Evolutionary conservation across 2,797 vertebrate genomes (phyloP).

Genomic region (Danio tinwini): DNA sequence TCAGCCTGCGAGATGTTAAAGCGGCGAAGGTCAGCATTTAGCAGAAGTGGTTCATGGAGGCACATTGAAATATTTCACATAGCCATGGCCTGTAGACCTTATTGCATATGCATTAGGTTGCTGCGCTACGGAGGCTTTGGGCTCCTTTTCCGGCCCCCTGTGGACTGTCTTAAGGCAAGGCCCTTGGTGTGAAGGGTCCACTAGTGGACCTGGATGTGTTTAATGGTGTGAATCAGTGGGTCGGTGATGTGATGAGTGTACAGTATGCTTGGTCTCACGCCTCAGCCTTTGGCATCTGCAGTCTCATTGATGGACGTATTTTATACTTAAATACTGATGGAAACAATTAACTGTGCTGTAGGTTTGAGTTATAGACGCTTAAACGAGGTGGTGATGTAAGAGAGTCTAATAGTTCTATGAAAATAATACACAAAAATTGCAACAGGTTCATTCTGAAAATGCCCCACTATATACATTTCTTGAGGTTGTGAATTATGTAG

Average conservation of each 20-base stretch:
- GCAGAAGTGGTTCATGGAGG: constrained; percentile 7
- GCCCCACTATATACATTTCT: too few species aligned
- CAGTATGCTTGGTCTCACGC: constrained; percentile 42
- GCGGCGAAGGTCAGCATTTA: constrained; percentile 7
- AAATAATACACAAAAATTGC: neutral
- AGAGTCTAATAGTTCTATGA: neutral
- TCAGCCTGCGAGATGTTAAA: constrained; percentile 22
- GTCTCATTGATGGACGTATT: constrained; percentile 36
- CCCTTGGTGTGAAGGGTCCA: constrained; percentile 22
- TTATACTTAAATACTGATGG: constrained; percentile 28
- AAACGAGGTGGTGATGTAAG: neutral
- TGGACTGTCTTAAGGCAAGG: constrained; percentile 18
- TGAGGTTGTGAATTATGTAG: too few species aligned
- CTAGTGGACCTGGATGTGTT: constrained; percentile 18
- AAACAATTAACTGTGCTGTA: constrained; percentile 30
- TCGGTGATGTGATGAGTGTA: constrained; percentile 35
- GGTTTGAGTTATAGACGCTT: constrained; percentile 15
- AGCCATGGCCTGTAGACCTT: constrained; percentile 17
- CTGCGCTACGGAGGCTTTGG: neutral
- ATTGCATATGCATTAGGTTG: constrained; percentile 46
- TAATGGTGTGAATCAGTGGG: constrained; percentile 47
- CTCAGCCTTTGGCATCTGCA: constrained; percentile 27
- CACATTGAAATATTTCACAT: constrained; percentile 15
- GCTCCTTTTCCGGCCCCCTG: constrained; percentile 1
- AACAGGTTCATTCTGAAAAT: neutral